phyloP scores from a whole-genome alignment of 2,113 vertebrate genomes.

The Sylvilagus bachmani region DNA sequence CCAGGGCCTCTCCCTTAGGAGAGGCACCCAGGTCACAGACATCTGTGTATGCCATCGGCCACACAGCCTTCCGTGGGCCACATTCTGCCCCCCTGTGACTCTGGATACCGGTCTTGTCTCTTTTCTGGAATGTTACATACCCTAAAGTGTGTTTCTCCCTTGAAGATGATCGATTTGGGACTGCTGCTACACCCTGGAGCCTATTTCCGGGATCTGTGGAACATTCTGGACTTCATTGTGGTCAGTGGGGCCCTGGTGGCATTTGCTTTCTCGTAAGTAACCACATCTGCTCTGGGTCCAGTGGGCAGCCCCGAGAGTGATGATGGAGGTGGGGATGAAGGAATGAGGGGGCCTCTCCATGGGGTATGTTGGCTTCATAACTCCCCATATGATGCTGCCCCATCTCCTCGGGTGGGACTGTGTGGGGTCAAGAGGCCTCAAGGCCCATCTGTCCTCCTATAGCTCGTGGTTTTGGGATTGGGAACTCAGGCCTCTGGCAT shows the following conservation, averaged over 20 bases:
- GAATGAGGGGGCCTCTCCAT: not conserved
- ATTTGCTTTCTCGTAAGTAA: constrained; percentile 99
- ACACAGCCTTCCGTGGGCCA: not conserved
- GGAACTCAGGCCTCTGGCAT: not conserved
- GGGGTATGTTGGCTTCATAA: no score
- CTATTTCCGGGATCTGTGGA: constrained; percentile 94
- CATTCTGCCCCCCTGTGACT: rapidly evolving
- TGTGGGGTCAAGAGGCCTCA: not conserved
- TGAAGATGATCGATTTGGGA: constrained; percentile 91
- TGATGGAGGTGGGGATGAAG: rapidly evolving
- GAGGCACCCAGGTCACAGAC: no score
- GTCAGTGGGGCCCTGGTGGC: constrained; percentile 99
- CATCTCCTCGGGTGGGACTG: not conserved
- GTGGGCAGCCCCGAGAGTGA: not conserved
- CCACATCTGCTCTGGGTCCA: not conserved
- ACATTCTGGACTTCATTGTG: constrained; percentile 99
- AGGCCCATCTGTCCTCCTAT: rapidly evolving
- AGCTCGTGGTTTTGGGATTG: not conserved
- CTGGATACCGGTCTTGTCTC: not conserved
- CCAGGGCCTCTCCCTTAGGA: not conserved
- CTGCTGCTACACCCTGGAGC: constrained; percentile 90
- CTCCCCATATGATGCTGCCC: not conserved
- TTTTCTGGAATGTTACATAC: not conserved
- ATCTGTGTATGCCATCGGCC: no score
- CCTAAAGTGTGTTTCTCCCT: not conserved